phyloP scores from a whole-genome alignment of 2,888 invertebrate genomes.

The Ennomos quercinarius region DNA sequence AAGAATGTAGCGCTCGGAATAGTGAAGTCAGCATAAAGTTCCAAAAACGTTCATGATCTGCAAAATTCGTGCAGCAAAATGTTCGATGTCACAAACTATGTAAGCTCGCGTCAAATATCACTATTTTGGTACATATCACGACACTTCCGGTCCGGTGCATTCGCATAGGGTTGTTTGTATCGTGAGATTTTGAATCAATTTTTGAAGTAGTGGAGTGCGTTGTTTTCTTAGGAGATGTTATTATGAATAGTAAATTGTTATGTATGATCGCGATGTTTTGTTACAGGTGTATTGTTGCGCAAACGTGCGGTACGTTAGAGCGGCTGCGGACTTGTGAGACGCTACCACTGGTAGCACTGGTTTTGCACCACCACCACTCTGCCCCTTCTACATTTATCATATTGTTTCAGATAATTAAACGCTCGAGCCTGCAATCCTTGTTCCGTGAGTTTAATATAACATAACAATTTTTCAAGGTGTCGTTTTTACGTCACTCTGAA shows the following conservation, averaged over 20 bases:
- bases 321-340: constrained; percentile 19
- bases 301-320: constrained; percentile 15
- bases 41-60: constrained; percentile 58
- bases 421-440: constrained; percentile 11
- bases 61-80: constrained; percentile 29
- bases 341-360: neutral
- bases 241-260: neutral
- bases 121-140: constrained; percentile 71
- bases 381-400: constrained; percentile 24
- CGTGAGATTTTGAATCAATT: neutral
- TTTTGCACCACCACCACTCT: constrained; percentile 26
- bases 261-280: constrained; percentile 15
- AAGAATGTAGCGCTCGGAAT: constrained; percentile 27
- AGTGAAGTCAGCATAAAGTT: constrained; percentile 55
- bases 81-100: constrained; percentile 56
- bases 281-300: neutral
- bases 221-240: neutral
- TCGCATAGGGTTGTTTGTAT: constrained; percentile 54
- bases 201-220: constrained; percentile 6
- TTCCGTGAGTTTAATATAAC: constrained; percentile 13
- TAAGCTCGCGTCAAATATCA: constrained; percentile 70
- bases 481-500: constrained; percentile 11
- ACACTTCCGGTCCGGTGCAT: constrained; percentile 63
- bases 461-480: constrained; percentile 7
- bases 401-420: constrained; percentile 25